Evolutionary conservation across 2,888 invertebrate genomes (phyloP), one percentile per base, ranked within the genome.

Genomic region (Perizoma flavofasciatum): DNA sequence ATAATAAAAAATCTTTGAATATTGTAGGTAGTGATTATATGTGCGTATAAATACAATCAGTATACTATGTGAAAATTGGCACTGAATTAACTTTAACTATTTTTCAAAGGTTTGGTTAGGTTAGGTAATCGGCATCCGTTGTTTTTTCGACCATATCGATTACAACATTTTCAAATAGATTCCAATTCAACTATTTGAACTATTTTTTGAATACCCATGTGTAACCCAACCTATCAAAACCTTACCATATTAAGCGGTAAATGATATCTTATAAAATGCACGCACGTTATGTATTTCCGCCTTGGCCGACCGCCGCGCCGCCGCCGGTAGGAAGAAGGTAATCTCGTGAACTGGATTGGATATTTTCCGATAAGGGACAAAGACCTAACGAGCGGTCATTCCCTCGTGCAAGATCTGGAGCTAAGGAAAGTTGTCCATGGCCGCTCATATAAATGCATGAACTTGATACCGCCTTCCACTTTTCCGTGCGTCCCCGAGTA

Each of bases 381-480:
- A 90, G 91, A 91, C 90, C 91, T 81, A 82, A 77, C 75, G 78
- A 69, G 75, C 83, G 86, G 86, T 82, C 88, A 90, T 89, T 88
- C 88, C 89, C 86, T 82, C 75, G 67, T 55, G 74, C 70, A 67
- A 57, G 75, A 82, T 86, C 87, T 88, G 86, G 88, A 87, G 72
- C 70, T 50, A 73, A 89, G 85, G 89, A 91, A 92, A 90, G 89
- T 89, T 85, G 87, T 77, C 77, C 70, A 76, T 67, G 67, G 71
- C 72, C 79, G 79, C 79, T 83, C 79, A 84, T 91, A 91, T 91
- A 92, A 90, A 91, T 87, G 79, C 86, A 77, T 89, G 88, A 88
- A 90, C 89, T 89, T 90, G 88, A 88, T 89, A 88, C 78, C 67
- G 69, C 71, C 78, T 67, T 67, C 76, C 91, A 92, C 91, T 91